Base-by-base conservation (phyloP, 2,888 invertebrate species). In the Hecatera dysodea region DNA sequence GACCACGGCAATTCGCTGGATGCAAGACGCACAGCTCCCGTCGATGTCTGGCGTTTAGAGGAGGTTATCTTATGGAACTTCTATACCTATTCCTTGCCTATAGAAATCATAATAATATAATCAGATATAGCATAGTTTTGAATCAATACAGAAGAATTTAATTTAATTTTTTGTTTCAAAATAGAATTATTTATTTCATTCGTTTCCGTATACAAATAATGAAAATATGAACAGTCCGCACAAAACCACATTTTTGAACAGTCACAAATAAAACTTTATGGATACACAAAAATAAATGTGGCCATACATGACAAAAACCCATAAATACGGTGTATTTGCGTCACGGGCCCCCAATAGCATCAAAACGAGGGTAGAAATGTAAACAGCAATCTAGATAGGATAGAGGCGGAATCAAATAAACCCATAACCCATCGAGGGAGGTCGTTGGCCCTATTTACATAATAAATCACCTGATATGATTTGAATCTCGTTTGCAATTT, bases 381-480 rank as follows among this genome's bases (percentile, higher is more conserved):
- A 83, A 72, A 81, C 62, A 81, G 44, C 65, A 39, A 69, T 76
- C 42, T 70, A 63, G 65, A 75, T 67, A 62, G 72, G 70, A 60
- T 67, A 60, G 67, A 69, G 50, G 42, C 48, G n/a, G 67, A 78
- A 81, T 81, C 76, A 84, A 82, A 82, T 82, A 74, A 75, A 71
- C 57, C 64, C 57, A 65, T 55, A 66, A 55, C 66, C 74, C 67
- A 67, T 76, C 52, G 27, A 66, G 46, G 33, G 50, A 36, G 56
- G 61, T 65, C 52, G 65, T 71, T 80, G 60, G 66, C 52, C 63
- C 57, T 72, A 80, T 83, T 84, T 72, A 67, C 80, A 82, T 80
- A 72, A 68, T 81, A 82, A 70, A 84, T 81, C 70, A 74, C 64
- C 44, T 74, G 67, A 70, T 72, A 57, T 80, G 74, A 78, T 68